Conservation (phyloP, 1,140 invertebrate species). For the Caerostris extrusa region DNA sequence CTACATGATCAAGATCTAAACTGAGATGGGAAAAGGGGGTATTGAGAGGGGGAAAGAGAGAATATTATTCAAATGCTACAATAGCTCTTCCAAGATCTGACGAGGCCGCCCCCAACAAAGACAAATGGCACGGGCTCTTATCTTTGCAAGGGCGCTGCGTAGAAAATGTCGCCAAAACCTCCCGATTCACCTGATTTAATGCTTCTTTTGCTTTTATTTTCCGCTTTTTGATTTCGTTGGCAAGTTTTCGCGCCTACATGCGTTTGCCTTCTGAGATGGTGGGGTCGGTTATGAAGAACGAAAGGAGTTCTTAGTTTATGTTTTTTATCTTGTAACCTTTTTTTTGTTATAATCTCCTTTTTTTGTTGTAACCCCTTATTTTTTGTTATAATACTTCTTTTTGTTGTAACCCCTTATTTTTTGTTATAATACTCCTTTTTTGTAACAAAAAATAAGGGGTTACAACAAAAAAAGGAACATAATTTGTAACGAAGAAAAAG, state of each 20-base stretch:
- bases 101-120: constrained; percentile 35
- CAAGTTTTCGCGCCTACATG: constrained; percentile 39
- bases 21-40: constrained; percentile 46
- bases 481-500: no score
- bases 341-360: not conserved
- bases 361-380: no score
- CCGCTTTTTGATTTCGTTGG: constrained; percentile 63
- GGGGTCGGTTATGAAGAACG: not conserved
- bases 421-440: no score
- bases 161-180: constrained; percentile 64
- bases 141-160: constrained; percentile 49
- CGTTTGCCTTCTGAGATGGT: not conserved
- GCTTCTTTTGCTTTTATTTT: constrained; percentile 59
- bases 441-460: no score
- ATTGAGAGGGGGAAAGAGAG: constrained; percentile 11
- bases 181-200: constrained; percentile 67
- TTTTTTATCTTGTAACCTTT: not conserved
- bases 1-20: constrained; percentile 74
- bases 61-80: constrained; percentile 76
- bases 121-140: constrained; percentile 69
- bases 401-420: no score
- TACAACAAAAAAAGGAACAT: no score
- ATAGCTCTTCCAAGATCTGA: constrained; percentile 54
- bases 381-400: no score
- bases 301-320: not conserved